Percentiles rank a stretch among this genome's conserved stretches.
These are phyloP conservation scores for Zoroaster sp. DNA, from an alignment of 53 echinoderm and acorn worm genomes.

Conservation along the genomic window DNA sequence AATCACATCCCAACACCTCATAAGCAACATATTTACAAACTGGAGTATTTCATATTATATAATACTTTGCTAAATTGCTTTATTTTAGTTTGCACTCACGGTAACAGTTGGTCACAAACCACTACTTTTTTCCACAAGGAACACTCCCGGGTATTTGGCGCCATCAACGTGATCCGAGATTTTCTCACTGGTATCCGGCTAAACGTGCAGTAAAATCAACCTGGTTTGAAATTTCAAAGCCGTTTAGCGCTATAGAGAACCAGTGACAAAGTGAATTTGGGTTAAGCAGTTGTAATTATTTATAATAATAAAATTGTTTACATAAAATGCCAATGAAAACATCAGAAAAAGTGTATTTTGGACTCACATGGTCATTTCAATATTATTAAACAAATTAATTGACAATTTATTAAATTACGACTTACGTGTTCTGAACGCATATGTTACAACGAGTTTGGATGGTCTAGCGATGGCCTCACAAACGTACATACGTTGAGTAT, in stretches of 20 bases:
- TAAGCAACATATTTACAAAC: neutral
- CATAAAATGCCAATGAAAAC: neutral
- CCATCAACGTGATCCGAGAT: constrained; percentile 44
- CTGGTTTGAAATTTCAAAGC: neutral
- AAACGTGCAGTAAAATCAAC: neutral
- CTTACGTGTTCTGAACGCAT: neutral
- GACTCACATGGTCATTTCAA: no score
- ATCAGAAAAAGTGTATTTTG: no score
- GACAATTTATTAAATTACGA: neutral
- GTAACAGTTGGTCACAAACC: constrained; percentile 3
- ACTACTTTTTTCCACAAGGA: neutral
- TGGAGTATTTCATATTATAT: neutral
- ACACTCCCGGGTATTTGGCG: constrained; percentile 49
- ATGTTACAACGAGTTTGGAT: neutral
- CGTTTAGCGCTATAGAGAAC: neutral
- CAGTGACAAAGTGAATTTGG: constrained; percentile 26
- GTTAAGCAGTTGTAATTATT: constrained; percentile 20
- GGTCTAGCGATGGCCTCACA: constrained; percentile 8
- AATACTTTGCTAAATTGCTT: neutral
- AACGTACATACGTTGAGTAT: no score
- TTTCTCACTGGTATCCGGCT: constrained; percentile 32
- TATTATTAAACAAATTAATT: neutral
- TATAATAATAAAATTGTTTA: neutral
- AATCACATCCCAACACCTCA: neutral
- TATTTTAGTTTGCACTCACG: neutral